Evolutionary conservation across 2,888 invertebrate genomes (phyloP).

Genomic region (Eupithecia vulgata): DNA sequence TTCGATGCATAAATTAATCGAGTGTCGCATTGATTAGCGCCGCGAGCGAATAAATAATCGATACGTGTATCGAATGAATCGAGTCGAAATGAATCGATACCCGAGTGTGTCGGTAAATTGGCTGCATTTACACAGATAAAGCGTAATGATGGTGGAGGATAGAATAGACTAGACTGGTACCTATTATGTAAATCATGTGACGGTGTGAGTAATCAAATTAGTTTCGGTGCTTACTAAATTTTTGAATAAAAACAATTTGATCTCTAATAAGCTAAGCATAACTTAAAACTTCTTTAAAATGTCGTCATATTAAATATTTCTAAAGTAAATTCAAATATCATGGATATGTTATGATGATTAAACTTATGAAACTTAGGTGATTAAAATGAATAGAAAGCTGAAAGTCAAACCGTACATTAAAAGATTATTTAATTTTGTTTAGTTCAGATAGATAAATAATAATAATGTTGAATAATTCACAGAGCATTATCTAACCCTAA

Average conservation of each 20-base stretch:
- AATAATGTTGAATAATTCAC: no score
- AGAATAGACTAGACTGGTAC: constrained; percentile 12
- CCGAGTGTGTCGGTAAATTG: constrained; percentile 30
- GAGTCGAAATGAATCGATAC: constrained; percentile 59
- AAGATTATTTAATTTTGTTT: neutral
- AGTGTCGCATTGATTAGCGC: constrained; percentile 73
- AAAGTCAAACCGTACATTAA: neutral
- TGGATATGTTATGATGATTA: neutral
- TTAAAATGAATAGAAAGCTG: neutral
- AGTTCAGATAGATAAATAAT: no score
- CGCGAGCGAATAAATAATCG: constrained; percentile 73
- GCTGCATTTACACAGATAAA: constrained; percentile 36
- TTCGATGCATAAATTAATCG: constrained; percentile 67
- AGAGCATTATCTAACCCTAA: no score
- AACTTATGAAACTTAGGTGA: neutral
- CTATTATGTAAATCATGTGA: constrained; percentile 20
- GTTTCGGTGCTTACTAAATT: neutral
- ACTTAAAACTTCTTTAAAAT: neutral
- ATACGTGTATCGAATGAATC: constrained; percentile 63
- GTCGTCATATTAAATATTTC: neutral
- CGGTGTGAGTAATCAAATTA: constrained; percentile 4
- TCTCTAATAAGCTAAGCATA: neutral
- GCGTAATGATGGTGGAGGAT: constrained; percentile 26
- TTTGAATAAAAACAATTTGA: neutral
- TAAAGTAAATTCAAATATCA: neutral